Base-by-base conservation (phyloP, 2,797 vertebrate genomes). In the Synaphobranchus kaupii region DNA sequence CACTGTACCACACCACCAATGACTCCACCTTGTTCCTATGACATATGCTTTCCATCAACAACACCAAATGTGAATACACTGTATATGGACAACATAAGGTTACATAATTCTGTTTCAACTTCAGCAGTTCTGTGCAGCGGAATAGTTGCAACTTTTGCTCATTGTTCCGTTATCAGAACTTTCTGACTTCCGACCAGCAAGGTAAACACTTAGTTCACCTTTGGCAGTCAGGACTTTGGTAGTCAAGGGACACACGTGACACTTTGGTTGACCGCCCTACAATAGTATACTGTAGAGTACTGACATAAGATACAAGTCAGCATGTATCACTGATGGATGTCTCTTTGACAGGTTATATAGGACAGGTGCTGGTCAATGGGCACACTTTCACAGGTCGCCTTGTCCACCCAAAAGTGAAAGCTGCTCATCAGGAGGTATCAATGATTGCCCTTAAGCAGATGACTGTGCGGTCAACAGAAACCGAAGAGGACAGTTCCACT, bases 341-440 rank as follows among this genome's bases (percentile, higher is more conserved):
- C 13, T 86, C 15, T 86, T 86, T 54, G 81, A 7, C 73, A 93
- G 92, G 92, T 84, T 93, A 88, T 15, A 92, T 71, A 82, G 92
- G 87, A 63, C 31, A 52, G 17, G 86, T 92, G 63, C 80, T 4
- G 47, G 87, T 92, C 47, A 90, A 91, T 66, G 91, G 90, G 31
- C 20, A 7, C 8, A 89, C 9, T 0, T 93, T 90, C 52, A 66
- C 0, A 22, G 89, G 92, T 34, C 4, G 0, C 0, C 63, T 10
- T 9, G 86, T 91, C 4, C 84, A 47, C 44, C 90, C 48, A 0
- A 87, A 44, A 48, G 89, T 84, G 87, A 91, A 17, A 86, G 0
- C 1, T 1, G 89, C 92, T 34, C 92, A 93, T 80, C 92, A 93
- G 83, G 92, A 93, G 68, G 92, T 91, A 44, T 88, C 92, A 22